Conservation (phyloP, 2,888 invertebrate genomes). For the Chrysotoxum bicinctum region DNA sequence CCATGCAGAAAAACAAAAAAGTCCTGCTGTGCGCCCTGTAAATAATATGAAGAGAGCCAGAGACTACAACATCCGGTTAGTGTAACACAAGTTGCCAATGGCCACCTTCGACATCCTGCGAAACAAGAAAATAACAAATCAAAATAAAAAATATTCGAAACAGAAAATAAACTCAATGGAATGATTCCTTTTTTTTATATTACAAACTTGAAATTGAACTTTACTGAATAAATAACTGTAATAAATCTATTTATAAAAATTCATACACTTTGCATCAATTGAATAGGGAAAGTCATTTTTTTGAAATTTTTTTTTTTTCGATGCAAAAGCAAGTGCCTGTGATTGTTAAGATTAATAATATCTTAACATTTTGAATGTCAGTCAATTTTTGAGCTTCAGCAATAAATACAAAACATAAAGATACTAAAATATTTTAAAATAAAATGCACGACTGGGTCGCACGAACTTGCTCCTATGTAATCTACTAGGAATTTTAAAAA, state of each 20-base stretch:
- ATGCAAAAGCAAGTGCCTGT: too few relatives aligned
- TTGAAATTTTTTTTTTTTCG: neutral
- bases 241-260: slow-evolving; percentile 67
- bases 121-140: slow-evolving; percentile 38
- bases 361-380: too few relatives aligned
- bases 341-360: too few relatives aligned
- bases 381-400: too few relatives aligned
- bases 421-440: too few relatives aligned
- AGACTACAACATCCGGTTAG: slow-evolving; percentile 35
- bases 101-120: slow-evolving; percentile 61
- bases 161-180: slow-evolving; percentile 8
- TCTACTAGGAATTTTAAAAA: too few relatives aligned
- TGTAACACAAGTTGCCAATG: slow-evolving; percentile 56
- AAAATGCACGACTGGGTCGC: too few relatives aligned
- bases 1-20: slow-evolving; percentile 32
- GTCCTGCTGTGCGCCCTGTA: neutral
- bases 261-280: neutral
- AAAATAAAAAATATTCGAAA: slow-evolving; percentile 18
- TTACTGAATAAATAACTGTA: slow-evolving; percentile 67
- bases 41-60: neutral
- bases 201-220: slow-evolving; percentile 58
- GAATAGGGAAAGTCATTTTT: neutral
- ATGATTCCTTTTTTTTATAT: slow-evolving; percentile 30
- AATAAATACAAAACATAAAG: too few relatives aligned
- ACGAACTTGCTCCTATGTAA: too few relatives aligned